These are phyloP conservation scores for Drosophila algonquin DNA, from an alignment of 2,888 invertebrate species.

Conservation along the genomic window DNA sequence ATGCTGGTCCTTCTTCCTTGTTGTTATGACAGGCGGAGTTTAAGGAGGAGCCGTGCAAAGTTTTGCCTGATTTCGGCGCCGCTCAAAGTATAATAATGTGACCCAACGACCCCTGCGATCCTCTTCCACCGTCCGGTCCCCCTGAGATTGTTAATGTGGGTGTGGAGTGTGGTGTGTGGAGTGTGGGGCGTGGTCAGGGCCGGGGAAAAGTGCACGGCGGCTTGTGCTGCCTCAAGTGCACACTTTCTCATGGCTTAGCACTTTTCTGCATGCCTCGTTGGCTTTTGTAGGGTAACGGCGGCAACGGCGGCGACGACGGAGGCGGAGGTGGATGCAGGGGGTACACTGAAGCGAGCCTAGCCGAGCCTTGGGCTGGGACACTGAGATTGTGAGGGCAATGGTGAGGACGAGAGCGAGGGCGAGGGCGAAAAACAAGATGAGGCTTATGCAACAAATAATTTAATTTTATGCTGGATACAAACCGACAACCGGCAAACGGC, in stretches of 20 bases:
- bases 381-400: not conserved
- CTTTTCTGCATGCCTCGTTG: constrained; percentile 72
- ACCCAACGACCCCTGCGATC: constrained; percentile 18
- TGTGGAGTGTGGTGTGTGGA: not conserved
- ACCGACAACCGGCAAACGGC: constrained; percentile 52
- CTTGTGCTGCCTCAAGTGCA: constrained; percentile 74
- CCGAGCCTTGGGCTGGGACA: not conserved
- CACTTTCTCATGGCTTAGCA: constrained; percentile 80
- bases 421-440: constrained; percentile 14
- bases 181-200: constrained; percentile 50
- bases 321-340: not conserved
- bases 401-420: not conserved
- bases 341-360: not conserved
- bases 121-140: not conserved
- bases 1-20: constrained; percentile 21
- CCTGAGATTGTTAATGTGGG: constrained; percentile 18
- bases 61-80: constrained; percentile 69
- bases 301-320: not conserved
- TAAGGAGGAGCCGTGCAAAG: constrained; percentile 43
- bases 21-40: constrained; percentile 59
- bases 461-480: constrained; percentile 76
- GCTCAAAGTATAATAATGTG: constrained; percentile 76
- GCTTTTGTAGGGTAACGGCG: constrained; percentile 52
- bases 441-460: constrained; percentile 79
- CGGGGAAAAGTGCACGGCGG: constrained; percentile 43